Evolutionary conservation across 2,113 vertebrate species (phyloP).

Genomic region (Daboia siamensis): DNA sequence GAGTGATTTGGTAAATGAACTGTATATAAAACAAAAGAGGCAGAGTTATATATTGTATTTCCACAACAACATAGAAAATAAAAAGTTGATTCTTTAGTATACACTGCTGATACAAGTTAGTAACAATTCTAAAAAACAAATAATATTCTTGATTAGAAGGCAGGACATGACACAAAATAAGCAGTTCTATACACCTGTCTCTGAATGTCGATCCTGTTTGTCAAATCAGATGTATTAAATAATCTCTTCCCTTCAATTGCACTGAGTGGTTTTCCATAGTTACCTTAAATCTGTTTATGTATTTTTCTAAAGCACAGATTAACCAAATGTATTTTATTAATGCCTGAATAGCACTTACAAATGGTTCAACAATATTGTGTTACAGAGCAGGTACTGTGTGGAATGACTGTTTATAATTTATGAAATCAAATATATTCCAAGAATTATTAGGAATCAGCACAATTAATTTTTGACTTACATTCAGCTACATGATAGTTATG

Average conservation of each 20-base stretch:
- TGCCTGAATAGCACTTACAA: neutral
- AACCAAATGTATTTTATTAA: neutral
- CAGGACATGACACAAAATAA: neutral
- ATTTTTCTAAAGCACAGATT: neutral
- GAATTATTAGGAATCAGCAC: neutral
- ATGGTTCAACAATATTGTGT: neutral
- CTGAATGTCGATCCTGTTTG: neutral
- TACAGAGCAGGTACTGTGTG: too few species aligned
- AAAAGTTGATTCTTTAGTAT: neutral
- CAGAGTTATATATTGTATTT: neutral
- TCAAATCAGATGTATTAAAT: neutral
- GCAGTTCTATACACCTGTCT: neutral
- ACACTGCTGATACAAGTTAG: neutral
- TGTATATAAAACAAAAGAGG: neutral
- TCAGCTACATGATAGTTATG: neutral
- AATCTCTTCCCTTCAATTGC: neutral
- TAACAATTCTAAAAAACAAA: neutral
- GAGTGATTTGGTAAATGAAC: neutral
- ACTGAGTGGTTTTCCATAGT: neutral
- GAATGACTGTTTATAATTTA: neutral
- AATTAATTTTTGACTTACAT: neutral
- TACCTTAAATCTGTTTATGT: neutral
- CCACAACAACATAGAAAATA: neutral
- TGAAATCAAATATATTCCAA: neutral
- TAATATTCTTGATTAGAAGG: neutral